phyloP scores from a whole-genome alignment of 2,888 invertebrate genomes.

The Agriopis marginaria region DNA sequence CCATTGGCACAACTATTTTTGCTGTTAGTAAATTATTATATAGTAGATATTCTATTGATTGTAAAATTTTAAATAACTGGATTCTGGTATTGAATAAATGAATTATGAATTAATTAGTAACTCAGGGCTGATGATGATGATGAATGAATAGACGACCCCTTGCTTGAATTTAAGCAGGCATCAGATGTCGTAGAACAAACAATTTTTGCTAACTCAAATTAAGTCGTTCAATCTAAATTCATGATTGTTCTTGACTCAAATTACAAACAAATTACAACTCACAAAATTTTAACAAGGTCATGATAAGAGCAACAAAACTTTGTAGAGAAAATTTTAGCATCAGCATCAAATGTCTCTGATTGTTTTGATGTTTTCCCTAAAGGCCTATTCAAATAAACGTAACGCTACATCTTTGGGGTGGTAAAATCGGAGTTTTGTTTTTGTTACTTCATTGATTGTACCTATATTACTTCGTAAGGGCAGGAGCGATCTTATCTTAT shows the following conservation, averaged over 20 bases:
- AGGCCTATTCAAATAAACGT: slow-evolving; percentile 1
- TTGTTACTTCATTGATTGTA: too few species aligned
- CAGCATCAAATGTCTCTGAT: slow-evolving; percentile 15
- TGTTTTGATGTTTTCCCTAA: slow-evolving; percentile 7
- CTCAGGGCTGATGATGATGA: too few species aligned
- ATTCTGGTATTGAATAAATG: too few species aligned
- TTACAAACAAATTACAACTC: slow-evolving; percentile 6
- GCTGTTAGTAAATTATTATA: too few species aligned
- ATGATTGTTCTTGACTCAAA: slow-evolving; percentile 1
- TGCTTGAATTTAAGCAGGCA: neutral
- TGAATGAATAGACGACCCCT: too few species aligned
- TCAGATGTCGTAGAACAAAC: neutral
- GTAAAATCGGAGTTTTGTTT: neutral
- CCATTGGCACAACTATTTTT: too few species aligned
- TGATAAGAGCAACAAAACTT: neutral
- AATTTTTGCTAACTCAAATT: neutral
- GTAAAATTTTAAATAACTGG: too few species aligned
- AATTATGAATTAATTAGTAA: too few species aligned
- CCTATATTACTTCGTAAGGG: too few species aligned
- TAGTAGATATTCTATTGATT: too few species aligned
- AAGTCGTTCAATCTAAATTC: slow-evolving; percentile 5
- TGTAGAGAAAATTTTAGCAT: slow-evolving; percentile 2
- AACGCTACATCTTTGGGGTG: too few species aligned
- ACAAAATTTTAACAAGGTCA: neutral
- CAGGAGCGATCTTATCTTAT: too few species aligned